These are phyloP conservation scores for Cichladusa arquata DNA, from an alignment of 2,113 vertebrate genomes.

Conservation along the genomic window DNA sequence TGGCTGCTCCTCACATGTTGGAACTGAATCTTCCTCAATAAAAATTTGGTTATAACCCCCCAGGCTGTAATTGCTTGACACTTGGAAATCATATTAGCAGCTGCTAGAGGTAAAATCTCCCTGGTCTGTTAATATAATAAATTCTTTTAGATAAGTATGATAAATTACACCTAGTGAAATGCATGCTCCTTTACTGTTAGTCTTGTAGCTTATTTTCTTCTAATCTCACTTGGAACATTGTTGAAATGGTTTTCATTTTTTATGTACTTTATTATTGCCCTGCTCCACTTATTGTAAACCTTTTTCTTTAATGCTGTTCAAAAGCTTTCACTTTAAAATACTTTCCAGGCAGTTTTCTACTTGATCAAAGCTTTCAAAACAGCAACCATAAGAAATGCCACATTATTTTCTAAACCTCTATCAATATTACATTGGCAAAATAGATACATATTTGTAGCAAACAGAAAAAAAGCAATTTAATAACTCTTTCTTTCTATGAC, in stretches of 20 bases:
- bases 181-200: background rate
- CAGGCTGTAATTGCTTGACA: background rate
- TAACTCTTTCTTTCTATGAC: background rate
- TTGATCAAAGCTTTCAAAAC: background rate
- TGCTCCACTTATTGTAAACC: background rate
- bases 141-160: background rate
- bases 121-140: background rate
- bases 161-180: background rate
- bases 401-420: background rate
- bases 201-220: background rate
- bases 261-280: background rate
- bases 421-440: background rate
- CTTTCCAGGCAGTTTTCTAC: background rate
- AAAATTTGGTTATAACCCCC: background rate
- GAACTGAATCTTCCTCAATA: background rate
- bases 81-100: background rate
- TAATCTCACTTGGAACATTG: background rate
- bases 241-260: background rate
- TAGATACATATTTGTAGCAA: background rate
- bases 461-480: background rate
- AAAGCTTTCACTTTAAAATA: background rate
- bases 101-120: background rate
- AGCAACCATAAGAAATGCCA: background rate
- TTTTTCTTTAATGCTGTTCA: background rate
- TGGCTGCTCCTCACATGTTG: background rate